Evolutionary conservation across 2,113 vertebrate species (phyloP).

Genomic region (Carettochelys insculpta): DNA sequence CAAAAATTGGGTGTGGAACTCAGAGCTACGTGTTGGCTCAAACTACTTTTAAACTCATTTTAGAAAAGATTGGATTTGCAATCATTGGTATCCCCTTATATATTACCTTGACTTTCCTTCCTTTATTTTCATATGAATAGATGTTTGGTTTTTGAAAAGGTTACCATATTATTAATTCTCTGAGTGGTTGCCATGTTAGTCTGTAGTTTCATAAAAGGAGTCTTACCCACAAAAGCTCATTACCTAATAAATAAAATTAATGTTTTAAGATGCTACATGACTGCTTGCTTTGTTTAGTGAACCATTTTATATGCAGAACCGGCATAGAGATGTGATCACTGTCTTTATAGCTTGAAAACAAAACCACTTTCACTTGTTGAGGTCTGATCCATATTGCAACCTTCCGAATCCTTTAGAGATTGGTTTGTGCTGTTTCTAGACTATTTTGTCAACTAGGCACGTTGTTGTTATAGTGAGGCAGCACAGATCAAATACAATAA

Average conservation of each 20-base stretch:
- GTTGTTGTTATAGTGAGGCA: neutral
- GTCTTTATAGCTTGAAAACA: neutral
- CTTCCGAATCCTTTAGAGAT: neutral
- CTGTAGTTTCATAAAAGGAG: no score
- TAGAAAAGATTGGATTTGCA: neutral
- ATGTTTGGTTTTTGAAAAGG: slow-evolving; percentile 7
- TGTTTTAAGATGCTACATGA: no score
- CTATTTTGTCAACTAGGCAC: neutral
- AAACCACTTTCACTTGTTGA: neutral
- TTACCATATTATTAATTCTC: no score
- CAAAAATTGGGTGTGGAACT: neutral
- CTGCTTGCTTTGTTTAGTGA: no score
- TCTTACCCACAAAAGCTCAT: no score
- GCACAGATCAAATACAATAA: neutral
- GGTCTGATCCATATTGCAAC: neutral
- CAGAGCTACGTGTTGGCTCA: neutral
- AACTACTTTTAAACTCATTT: neutral
- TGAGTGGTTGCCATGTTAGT: no score
- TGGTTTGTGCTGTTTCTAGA: neutral
- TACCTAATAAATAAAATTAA: no score
- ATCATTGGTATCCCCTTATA: neutral
- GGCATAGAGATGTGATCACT: neutral
- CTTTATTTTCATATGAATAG: slow-evolving; percentile 12
- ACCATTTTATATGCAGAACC: neutral
- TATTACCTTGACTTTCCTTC: slow-evolving; percentile 40